Base-by-base conservation (phyloP, 2,888 invertebrate genomes). In the Liopterus haemorrhoidalis region DNA sequence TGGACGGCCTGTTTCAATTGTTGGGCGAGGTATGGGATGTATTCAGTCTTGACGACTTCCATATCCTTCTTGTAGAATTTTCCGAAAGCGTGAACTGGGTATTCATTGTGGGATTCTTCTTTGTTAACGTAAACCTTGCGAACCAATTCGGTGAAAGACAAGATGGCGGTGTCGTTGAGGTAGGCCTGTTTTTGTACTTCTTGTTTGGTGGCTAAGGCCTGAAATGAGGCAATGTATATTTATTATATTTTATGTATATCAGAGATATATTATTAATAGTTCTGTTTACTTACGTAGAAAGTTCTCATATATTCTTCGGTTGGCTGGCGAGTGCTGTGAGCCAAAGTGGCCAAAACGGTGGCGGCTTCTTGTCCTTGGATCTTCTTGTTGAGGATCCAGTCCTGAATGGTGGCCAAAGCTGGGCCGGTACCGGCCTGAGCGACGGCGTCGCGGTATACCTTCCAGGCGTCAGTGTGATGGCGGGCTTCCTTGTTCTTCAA, bases 381-480 rank as follows among this genome's bases (percentile, higher is more conserved):
- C 59, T 76, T 73, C 33, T 69, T 68, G 38, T 60, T 69, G 50
- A 71, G 60, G 44, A 82, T 77, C 78, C 76, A 79, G n/a, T 73
- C 62, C 54, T 73, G 72, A 54, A 84, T 73, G 52, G 70, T 70
- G 41, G 74, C 59, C 53, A 82, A 73, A 33, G 83, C 79, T 2
- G 84, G 82, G 32, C 76, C 74, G n/a, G 82, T 83, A 41, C 84
- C 85, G 15, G 78, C 70, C 64, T 81, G 74, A 9, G 75, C 70
- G 2, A 82, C 70, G 19, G 79, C 80, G 55, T 82, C 84, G 35
- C 81, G 76, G 65, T 71, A 78, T n/a, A 75, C 71, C 61, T 67
- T 71, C 79, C 81, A 82, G 57, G 75, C 70, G 38, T 73, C 69
- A 37, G 64, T 57, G n/a, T 63, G 59, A 11, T 53, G 49, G 15